Percentiles rank a stretch among this genome's conserved stretches.
These are phyloP conservation scores for Schizopygopsis malacanthus DNA, from an alignment of 2,797 vertebrate species.

Conservation along the genomic window DNA sequence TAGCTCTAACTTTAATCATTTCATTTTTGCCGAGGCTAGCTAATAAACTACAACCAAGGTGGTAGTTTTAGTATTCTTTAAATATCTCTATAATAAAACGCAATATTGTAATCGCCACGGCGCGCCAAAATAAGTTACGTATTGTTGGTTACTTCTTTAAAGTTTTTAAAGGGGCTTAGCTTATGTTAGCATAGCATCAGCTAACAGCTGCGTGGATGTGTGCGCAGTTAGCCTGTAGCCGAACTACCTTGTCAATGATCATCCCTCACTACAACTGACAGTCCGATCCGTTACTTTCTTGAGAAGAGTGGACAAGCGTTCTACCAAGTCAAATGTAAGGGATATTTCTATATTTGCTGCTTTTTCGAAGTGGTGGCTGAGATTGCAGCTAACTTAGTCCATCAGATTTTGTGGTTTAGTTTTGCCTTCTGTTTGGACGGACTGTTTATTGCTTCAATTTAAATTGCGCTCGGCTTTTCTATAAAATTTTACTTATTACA, in stretches of 20 bases:
- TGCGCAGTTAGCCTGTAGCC: conserved; percentile 44
- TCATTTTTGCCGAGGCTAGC: conserved; percentile 29
- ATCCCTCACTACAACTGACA: conserved; percentile 4
- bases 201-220: conserved; percentile 49
- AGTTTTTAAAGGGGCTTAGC: conserved; percentile 23
- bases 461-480: neutral
- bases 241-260: neutral
- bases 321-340: conserved; percentile 29
- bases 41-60: neutral
- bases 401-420: neutral
- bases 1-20: conserved; percentile 54
- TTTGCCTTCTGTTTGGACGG: neutral
- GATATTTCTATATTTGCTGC: neutral
- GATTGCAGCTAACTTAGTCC: conserved; percentile 15
- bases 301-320: neutral
- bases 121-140: neutral
- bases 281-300: neutral
- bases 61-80: neutral
- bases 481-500: neutral
- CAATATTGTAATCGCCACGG: neutral
- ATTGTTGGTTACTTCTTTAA: neutral
- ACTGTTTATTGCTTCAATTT: neutral
- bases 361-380: conserved; percentile 12
- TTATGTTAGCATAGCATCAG: conserved; percentile 46
- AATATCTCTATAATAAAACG: neutral